Percentiles rank a stretch among this genome's conserved stretches.
Conservation (phyloP, 2,113 vertebrate species). For the Coracopsis vasa region DNA sequence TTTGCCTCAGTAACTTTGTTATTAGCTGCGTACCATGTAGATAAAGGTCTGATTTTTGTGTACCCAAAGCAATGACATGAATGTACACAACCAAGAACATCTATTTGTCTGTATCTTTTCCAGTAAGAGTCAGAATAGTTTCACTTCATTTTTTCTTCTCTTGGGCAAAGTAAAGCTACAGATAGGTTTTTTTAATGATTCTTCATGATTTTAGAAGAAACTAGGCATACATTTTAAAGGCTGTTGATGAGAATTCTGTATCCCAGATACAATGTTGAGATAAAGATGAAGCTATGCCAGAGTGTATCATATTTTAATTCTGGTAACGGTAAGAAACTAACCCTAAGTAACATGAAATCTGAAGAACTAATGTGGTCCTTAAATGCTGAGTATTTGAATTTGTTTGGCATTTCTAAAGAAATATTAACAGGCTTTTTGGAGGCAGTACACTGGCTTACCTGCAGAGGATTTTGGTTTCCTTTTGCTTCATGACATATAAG, state of each 20-base stretch:
- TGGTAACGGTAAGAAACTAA: not conserved
- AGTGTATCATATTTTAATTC: not conserved
- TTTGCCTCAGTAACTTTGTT: constrained; percentile 10
- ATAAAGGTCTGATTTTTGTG: not conserved
- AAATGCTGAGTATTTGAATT: not conserved
- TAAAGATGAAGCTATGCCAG: not conserved
- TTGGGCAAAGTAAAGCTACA: not conserved
- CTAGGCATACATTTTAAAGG: not conserved
- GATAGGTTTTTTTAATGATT: not conserved
- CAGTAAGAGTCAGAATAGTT: not conserved
- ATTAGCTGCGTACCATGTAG: not conserved
- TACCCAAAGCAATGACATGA: not conserved
- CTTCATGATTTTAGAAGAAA: not conserved
- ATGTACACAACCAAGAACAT: not conserved
- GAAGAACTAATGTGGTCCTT: not conserved
- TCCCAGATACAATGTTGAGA: not conserved
- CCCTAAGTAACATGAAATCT: not conserved
- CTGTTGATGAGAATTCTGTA: not conserved
- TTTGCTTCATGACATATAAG: not conserved
- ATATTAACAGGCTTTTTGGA: not conserved
- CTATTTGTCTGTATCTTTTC: not conserved
- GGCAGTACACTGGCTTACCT: not conserved
- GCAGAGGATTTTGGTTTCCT: not conserved
- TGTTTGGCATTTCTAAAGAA: not conserved
- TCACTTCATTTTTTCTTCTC: not conserved